These are phyloP conservation scores for Siniperca undulata DNA, from an alignment of 2,797 vertebrate genomes.

Conservation along the genomic window DNA sequence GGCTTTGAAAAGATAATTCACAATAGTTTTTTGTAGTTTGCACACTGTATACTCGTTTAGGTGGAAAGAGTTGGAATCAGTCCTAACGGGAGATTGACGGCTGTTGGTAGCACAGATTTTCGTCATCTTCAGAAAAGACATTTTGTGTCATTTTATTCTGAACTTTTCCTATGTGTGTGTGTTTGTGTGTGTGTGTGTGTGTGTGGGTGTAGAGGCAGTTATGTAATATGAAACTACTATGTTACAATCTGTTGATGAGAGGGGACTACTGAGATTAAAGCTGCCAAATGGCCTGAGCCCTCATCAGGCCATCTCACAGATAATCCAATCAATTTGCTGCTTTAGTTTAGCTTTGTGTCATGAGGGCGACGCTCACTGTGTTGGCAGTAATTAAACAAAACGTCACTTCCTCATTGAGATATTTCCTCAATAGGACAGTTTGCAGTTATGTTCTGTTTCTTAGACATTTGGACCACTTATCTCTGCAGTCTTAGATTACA, in stretches of 20 bases:
- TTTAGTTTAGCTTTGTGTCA: slow-evolving; percentile 41
- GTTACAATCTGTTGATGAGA: slow-evolving; percentile 40
- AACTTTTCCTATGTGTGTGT: slow-evolving; percentile 6
- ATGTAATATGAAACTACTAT: slow-evolving; percentile 14
- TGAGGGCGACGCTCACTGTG: slow-evolving; percentile 26
- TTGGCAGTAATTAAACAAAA: slow-evolving; percentile 50
- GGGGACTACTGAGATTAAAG: slow-evolving; percentile 41
- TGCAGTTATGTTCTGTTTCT: slow-evolving; percentile 43
- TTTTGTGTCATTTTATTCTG: slow-evolving; percentile 4
- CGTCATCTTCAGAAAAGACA: slow-evolving; percentile 10
- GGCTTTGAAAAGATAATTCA: slow-evolving; percentile 22
- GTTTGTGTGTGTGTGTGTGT: slow-evolving; percentile 4
- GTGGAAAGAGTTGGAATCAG: slow-evolving; percentile 18
- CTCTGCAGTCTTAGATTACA: slow-evolving; percentile 56
- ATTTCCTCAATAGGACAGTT: slow-evolving; percentile 41
- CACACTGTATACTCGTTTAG: slow-evolving; percentile 35
- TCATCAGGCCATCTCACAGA: slow-evolving; percentile 31
- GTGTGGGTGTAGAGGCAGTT: slow-evolving; percentile 15
- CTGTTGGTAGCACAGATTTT: slow-evolving; percentile 29
- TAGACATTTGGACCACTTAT: slow-evolving; percentile 61
- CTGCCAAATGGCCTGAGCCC: slow-evolving; percentile 39
- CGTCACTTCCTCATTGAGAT: slow-evolving; percentile 43
- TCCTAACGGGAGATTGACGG: slow-evolving; percentile 1
- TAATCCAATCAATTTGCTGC: slow-evolving; percentile 55
- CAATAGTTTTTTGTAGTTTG: slow-evolving; percentile 41